Evolutionary conservation across 64 coral and sea anemone species (phyloP).

Genomic region (Acropora yongei): DNA sequence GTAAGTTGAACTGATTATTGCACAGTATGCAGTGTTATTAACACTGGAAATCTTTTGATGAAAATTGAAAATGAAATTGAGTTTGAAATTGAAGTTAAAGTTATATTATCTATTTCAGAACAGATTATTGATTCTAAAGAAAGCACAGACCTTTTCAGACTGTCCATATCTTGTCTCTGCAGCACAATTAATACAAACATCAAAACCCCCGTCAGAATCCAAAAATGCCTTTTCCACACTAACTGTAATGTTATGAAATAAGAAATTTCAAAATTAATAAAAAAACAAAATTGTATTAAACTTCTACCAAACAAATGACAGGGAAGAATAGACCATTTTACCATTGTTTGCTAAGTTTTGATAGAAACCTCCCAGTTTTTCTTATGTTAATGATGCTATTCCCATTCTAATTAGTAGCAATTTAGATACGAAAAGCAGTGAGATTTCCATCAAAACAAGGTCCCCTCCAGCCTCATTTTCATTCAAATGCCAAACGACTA

Average conservation of each 20-base stretch:
- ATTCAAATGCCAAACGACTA: no score
- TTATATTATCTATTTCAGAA: neutral
- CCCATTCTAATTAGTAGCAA: no score
- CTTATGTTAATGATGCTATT: no score
- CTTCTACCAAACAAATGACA: neutral
- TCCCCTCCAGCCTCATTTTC: no score
- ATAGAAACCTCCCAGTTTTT: no score
- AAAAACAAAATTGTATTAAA: neutral
- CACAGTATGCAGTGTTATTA: no score
- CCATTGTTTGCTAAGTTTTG: no score
- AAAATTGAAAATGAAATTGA: no score
- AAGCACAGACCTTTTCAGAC: conserved; percentile 73
- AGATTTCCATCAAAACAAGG: no score
- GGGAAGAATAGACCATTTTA: no score
- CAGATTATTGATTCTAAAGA: neutral
- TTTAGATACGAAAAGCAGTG: no score
- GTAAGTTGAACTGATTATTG: no score
- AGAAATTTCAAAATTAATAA: neutral
- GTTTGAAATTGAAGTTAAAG: neutral
- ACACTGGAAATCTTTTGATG: neutral
- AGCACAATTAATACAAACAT: conserved; percentile 95
- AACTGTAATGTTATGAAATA: conserved; percentile 45
- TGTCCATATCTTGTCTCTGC: conserved; percentile 99
- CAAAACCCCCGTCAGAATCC: conserved; percentile 78
- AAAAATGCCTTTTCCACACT: conserved; percentile 89